Evolutionary conservation across 2,888 invertebrate species (phyloP).

Genomic region (Eupithecia abbreviata): DNA sequence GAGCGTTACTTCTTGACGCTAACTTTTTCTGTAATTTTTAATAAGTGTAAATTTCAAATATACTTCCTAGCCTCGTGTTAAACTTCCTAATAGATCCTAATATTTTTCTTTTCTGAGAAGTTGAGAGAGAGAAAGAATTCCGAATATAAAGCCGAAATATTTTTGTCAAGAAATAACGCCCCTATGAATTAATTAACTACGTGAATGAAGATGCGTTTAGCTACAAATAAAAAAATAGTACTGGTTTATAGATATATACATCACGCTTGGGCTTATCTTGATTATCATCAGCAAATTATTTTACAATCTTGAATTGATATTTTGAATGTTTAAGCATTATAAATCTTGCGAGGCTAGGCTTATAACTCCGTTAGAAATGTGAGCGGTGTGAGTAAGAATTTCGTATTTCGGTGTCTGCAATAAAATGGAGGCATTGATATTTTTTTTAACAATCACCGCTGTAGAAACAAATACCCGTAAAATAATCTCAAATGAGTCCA

Average conservation of each 20-base stretch:
- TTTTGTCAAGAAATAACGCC: not conserved
- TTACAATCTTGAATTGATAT: not conserved
- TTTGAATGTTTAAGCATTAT: not conserved
- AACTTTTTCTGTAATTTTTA: not conserved
- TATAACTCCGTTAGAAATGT: slow-evolving; percentile 12
- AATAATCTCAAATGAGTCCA: not conserved
- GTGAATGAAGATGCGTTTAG: not conserved
- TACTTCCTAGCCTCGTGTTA: not conserved
- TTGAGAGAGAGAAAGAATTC: too few relatives aligned
- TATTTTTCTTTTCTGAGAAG: too few relatives aligned
- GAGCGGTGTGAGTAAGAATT: slow-evolving; percentile 8
- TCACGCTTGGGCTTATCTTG: not conserved
- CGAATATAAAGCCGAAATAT: not conserved
- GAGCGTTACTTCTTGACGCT: not conserved
- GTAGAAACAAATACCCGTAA: too few relatives aligned
- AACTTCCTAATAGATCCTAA: not conserved
- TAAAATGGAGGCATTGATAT: slow-evolving; percentile 11
- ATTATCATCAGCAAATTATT: slow-evolving; percentile 15
- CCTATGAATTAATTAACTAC: not conserved
- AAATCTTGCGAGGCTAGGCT: slow-evolving; percentile 14
- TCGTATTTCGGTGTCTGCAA: slow-evolving; percentile 25
- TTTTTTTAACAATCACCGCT: not conserved
- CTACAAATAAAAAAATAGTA: not conserved
- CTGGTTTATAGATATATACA: not conserved
- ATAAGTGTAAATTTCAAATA: not conserved